These are phyloP conservation scores for Octodon degus DNA, from an alignment of 2,113 vertebrate species.

Conservation along the genomic window DNA sequence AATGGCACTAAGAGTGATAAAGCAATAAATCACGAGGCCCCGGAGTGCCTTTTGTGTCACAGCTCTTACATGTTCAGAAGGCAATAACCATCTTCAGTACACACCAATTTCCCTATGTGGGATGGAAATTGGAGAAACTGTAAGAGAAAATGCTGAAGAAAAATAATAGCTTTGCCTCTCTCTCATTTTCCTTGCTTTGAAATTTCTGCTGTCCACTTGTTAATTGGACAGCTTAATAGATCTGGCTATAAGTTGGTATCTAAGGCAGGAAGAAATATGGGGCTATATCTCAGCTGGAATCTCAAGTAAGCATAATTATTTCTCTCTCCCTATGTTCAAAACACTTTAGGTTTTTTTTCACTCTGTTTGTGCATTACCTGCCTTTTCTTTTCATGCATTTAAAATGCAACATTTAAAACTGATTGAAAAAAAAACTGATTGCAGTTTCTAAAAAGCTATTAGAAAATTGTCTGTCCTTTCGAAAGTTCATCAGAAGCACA, in stretches of 20 bases:
- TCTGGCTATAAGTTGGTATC: slow-evolving; percentile 11
- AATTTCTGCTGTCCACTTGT: slow-evolving; percentile 44
- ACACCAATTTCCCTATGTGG: slow-evolving; percentile 50
- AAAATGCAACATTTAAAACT: slow-evolving; percentile 34
- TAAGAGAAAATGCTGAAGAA: slow-evolving; percentile 58
- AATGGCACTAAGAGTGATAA: slow-evolving; percentile 59
- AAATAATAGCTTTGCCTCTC: slow-evolving; percentile 31
- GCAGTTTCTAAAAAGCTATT: slow-evolving; percentile 49
- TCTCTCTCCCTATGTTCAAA: slow-evolving; percentile 52
- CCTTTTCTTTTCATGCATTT: slow-evolving; percentile 58
- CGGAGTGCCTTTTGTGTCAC: slow-evolving; percentile 52
- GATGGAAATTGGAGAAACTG: slow-evolving; percentile 50
- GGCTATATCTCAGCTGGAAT: slow-evolving; percentile 59
- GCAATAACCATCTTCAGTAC: slow-evolving; percentile 45
- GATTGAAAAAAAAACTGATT: slow-evolving; percentile 26
- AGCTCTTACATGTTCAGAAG: slow-evolving; percentile 61
- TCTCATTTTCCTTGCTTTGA: slow-evolving; percentile 66
- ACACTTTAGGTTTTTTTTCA: slow-evolving; percentile 42
- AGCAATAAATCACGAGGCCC: slow-evolving; percentile 69
- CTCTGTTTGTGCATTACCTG: neutral
- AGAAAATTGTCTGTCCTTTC: slow-evolving; percentile 60
- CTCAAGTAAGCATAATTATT: slow-evolving; percentile 61
- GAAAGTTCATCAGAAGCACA: slow-evolving; percentile 44
- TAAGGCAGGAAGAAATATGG: neutral
- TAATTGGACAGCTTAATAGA: slow-evolving; percentile 60